A percentile compares a stretch with the other conserved stretches of the same genome.
Evolutionary conservation across 2,797 vertebrate species (phyloP).

Genomic region (Pseudocheirus occidentalis): DNA sequence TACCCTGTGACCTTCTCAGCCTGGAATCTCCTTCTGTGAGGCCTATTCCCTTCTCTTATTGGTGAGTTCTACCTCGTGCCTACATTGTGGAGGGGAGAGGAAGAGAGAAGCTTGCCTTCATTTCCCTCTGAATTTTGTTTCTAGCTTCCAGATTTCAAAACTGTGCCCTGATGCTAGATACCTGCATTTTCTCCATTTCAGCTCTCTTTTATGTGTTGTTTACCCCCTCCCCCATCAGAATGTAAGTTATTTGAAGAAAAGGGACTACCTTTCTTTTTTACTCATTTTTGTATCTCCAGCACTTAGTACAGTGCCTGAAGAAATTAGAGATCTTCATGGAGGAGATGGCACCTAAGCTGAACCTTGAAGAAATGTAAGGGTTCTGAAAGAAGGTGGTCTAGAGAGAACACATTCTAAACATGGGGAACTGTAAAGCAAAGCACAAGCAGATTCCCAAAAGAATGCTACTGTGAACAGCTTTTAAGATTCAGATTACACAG

Average conservation of each 20-base stretch:
- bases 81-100: not conserved
- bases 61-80: not conserved
- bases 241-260: not conserved
- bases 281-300: not conserved
- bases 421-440: too few relatives aligned
- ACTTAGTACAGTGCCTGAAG: not conserved
- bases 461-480: too few relatives aligned
- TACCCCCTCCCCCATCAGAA: not conserved
- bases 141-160: not conserved
- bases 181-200: not conserved
- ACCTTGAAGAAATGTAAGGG: not conserved
- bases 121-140: not conserved
- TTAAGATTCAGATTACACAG: too few relatives aligned
- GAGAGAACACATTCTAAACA: not conserved
- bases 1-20: not conserved
- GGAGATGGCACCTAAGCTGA: not conserved
- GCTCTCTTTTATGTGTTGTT: not conserved
- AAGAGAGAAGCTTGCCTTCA: not conserved
- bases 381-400: not conserved
- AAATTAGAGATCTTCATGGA: not conserved
- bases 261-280: not conserved
- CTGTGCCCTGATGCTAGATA: too few relatives aligned
- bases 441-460: too few relatives aligned
- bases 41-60: not conserved
- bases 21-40: not conserved